Evolutionary conservation across 2,888 invertebrate genomes (phyloP), one percentile per base, ranked within the genome.

Genomic region (Nomada goodeniana): DNA sequence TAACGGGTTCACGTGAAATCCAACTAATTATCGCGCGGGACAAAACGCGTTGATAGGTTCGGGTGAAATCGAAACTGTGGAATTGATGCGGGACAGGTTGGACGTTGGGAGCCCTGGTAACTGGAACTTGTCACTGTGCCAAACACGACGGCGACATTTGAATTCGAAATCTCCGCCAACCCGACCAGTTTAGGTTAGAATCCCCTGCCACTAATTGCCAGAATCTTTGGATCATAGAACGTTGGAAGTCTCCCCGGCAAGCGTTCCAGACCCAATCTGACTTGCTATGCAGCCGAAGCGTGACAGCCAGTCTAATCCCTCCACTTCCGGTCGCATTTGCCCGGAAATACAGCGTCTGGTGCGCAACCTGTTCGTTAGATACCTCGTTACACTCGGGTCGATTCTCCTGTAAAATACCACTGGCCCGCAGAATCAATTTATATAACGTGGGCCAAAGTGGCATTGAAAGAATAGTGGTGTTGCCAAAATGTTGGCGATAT

Each of bases 191-290:
- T 3, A 50, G 63, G 64, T 69, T 52, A 36, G 67, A 67, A 64
- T 74, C 82, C 59, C 15, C n/a, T 36, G 36, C 29, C 53, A 7
- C 20, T 55, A 86, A 82, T 85, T 76, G 78, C 67, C 55, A 67
- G 74, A 78, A 86, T 86, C 86, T 82, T 85, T 76, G 63, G 85
- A 76, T 78, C 86, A 76, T n/a, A 78, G 67, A 78, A 75, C 72
- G 72, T 44, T 47, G 50, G 23, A 44, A 81, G 71, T 72, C 67
- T 26, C 42, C n/a, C 36, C 36, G 74, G 50, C 68, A 72, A 78
- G 78, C 71, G 77, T 86, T 75, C 55, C 53, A 69, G 75, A 82
- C 85, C 65, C 74, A 61, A 76, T 71, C 76, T 36, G 64, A 52
- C 57, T 75, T 69, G 29, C 59, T 4, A n/a, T 1, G 61, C 44